These are phyloP conservation scores for Portunus trituberculatus DNA, from an alignment of 1,140 invertebrate genomes.

Conservation along the genomic window DNA sequence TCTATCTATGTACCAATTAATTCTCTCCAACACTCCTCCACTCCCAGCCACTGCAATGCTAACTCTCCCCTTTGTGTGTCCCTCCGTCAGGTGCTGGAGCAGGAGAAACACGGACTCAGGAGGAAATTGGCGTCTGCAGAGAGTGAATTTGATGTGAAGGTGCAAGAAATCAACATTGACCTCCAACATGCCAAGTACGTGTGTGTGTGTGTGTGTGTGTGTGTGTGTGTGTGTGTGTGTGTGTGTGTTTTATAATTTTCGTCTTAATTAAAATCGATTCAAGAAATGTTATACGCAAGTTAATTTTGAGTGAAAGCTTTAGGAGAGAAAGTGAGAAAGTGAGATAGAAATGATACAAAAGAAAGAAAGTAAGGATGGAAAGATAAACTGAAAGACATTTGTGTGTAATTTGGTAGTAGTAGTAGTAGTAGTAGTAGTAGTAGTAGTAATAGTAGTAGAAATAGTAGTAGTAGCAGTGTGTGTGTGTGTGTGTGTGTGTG, in stretches of 20 bases:
- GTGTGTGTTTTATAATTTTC: not conserved
- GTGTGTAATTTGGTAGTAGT: too few relatives aligned
- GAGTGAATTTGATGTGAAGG: constrained; percentile 93
- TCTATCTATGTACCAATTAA: too few relatives aligned
- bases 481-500: constrained; percentile 38
- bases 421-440: not conserved
- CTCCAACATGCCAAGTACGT: constrained; percentile 73
- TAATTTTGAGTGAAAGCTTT: not conserved
- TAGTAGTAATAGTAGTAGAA: constrained; percentile 37
- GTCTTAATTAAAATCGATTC: too few relatives aligned
- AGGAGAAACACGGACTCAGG: constrained; percentile 93
- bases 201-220: constrained; percentile 43
- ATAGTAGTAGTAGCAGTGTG: constrained; percentile 31
- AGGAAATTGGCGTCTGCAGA: constrained; percentile 91
- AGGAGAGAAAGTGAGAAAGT: not conserved
- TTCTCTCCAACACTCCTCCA: too few relatives aligned
- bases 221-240: constrained; percentile 43
- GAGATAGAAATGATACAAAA: not conserved
- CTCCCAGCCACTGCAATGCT: not conserved
- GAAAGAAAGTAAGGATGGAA: not conserved
- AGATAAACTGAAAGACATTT: too few relatives aligned
- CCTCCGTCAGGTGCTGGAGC: constrained; percentile 90
- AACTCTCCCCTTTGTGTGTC: not conserved
- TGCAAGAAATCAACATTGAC: constrained; percentile 79
- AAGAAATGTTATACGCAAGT: too few relatives aligned